Conservation (phyloP, 2,797 vertebrate genomes). For the Sebastiscus tertius region DNA sequence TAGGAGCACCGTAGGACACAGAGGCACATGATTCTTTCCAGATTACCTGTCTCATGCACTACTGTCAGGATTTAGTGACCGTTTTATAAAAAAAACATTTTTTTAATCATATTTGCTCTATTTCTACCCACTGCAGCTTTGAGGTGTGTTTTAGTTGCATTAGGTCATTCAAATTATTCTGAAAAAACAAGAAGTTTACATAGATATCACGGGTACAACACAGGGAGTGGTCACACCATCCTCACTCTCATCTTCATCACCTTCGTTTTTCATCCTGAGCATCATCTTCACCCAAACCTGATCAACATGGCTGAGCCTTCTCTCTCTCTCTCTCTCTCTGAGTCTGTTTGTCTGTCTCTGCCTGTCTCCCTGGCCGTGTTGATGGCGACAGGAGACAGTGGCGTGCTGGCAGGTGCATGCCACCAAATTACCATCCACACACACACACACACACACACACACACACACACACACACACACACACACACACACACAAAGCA, state of each 20-base stretch:
- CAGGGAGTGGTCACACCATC: neutral
- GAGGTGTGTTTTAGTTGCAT: neutral
- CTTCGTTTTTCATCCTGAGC: neutral
- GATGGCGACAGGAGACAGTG: constrained; percentile 90
- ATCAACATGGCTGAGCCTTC: constrained; percentile 71
- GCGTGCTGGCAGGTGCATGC: constrained; percentile 98
- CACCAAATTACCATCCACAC: constrained; percentile 92
- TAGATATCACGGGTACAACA: neutral
- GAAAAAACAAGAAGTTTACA: neutral
- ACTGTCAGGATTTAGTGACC: too few relatives aligned
- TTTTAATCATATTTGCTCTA: too few relatives aligned
- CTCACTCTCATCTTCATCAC: constrained; percentile 17
- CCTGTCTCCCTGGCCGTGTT: constrained; percentile 78
- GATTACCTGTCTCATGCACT: too few relatives aligned
- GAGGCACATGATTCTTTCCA: too few relatives aligned
- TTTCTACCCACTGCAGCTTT: neutral
- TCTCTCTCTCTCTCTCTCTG: constrained; percentile 61
- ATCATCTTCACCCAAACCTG: constrained; percentile 33
- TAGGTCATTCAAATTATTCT: neutral
- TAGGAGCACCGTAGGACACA: too few relatives aligned
- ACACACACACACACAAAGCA: constrained; percentile 35
- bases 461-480: constrained; percentile 52
- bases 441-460: constrained; percentile 39
- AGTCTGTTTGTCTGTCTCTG: constrained; percentile 71
- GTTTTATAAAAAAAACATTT: too few relatives aligned